Conservation (phyloP, 2,797 vertebrate genomes). For the Eidolon dupreanum region DNA sequence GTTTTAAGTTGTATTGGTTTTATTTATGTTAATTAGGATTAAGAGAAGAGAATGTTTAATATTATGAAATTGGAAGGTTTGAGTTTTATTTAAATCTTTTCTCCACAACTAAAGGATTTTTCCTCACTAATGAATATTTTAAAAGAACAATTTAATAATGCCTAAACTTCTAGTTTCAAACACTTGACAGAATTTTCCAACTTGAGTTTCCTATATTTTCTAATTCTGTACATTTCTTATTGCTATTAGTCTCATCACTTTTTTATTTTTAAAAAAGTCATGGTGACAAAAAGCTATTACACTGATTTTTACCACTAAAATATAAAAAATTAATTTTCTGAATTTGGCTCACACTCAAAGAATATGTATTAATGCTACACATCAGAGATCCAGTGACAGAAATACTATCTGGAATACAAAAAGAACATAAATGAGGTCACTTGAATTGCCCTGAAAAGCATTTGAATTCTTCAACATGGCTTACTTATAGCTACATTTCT, state of each 20-base stretch:
- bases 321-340: conserved; percentile 52
- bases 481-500: not conserved
- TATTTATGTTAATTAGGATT: conserved; percentile 58
- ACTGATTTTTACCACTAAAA: conserved; percentile 39
- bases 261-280: not conserved
- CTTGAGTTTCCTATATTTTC: conserved; percentile 16
- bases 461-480: conserved; percentile 4
- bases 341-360: conserved; percentile 53
- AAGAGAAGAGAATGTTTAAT: conserved; percentile 54
- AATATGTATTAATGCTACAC: conserved; percentile 53
- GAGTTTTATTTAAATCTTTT: conserved; percentile 54
- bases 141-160: conserved; percentile 52
- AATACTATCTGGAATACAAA: conserved; percentile 71
- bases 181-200: conserved; percentile 39
- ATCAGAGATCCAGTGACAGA: conserved; percentile 66
- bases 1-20: conserved; percentile 47
- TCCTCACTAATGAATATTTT: not conserved
- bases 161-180: conserved; percentile 51
- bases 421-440: conserved; percentile 58
- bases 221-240: conserved; percentile 60
- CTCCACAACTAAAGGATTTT: not conserved
- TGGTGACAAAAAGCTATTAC: conserved; percentile 3
- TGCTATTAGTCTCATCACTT: conserved; percentile 34
- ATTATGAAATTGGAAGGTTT: not conserved
- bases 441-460: conserved; percentile 41